phyloP scores from a whole-genome alignment of 2,888 invertebrate species.

The Mamestra brassicae region DNA sequence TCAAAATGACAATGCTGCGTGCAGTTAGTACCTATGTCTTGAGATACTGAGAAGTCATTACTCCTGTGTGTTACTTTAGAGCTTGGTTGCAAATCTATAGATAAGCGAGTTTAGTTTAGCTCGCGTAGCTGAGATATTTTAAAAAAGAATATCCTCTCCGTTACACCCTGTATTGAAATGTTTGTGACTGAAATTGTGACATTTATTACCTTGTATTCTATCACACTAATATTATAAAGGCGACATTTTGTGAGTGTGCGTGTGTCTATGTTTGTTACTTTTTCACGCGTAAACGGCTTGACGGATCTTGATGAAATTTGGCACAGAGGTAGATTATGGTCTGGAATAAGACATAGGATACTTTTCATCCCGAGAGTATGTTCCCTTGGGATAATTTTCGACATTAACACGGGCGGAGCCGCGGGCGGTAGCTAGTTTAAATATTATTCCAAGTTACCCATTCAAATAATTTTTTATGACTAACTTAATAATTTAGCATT shows the following conservation, averaged over 20 bases:
- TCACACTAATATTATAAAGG: too few relatives aligned
- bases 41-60: conserved; percentile 46
- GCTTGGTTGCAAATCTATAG: neutral
- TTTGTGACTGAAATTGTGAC: neutral
- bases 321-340: too few relatives aligned
- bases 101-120: neutral
- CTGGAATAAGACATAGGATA: too few relatives aligned
- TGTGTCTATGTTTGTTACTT: too few relatives aligned
- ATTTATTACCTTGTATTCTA: neutral
- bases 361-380: too few relatives aligned
- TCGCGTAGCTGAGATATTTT: neutral
- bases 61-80: conserved; percentile 21
- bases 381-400: too few relatives aligned
- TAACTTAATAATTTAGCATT: neutral
- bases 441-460: neutral
- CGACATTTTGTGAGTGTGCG: too few relatives aligned
- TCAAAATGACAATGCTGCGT: conserved; percentile 29
- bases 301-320: too few relatives aligned
- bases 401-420: too few relatives aligned
- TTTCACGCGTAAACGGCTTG: too few relatives aligned
- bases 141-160: too few relatives aligned
- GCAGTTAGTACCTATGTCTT: conserved; percentile 6
- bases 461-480: neutral
- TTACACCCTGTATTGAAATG: neutral
- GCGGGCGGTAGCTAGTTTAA: too few relatives aligned